These are phyloP conservation scores for Apteryx owenii DNA, from an alignment of 2,113 vertebrate genomes.

Conservation along the genomic window DNA sequence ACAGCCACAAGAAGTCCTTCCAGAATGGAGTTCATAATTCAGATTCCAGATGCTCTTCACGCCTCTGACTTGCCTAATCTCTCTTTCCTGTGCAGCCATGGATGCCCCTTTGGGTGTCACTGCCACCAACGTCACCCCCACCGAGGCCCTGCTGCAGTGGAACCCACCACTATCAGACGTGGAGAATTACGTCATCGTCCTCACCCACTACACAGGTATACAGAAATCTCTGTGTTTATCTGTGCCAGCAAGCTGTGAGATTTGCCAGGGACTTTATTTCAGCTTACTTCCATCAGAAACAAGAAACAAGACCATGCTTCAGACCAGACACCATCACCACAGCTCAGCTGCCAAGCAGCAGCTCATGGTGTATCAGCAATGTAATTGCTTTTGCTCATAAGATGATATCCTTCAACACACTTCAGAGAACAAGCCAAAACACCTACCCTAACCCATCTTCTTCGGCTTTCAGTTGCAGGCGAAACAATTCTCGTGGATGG, in stretches of 20 bases:
- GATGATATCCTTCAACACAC: neutral
- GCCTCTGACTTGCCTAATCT: neutral
- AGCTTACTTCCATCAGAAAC: neutral
- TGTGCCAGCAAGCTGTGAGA: neutral
- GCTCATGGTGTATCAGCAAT: neutral
- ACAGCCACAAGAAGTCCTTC: neutral
- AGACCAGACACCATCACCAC: neutral
- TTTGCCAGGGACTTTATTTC: neutral
- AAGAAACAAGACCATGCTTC: neutral
- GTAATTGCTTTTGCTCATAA: neutral
- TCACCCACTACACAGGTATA: constrained; percentile 85
- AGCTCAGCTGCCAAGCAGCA: neutral
- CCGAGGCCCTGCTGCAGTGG: constrained; percentile 90
- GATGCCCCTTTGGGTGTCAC: constrained; percentile 88
- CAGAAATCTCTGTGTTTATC: neutral
- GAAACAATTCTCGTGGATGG: constrained; percentile 94
- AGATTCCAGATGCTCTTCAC: neutral
- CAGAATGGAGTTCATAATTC: neutral
- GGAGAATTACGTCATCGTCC: constrained; percentile 90
- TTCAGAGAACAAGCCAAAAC: neutral
- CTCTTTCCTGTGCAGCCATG: constrained; percentile 83
- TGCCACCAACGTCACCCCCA: constrained; percentile 89
- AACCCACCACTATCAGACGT: constrained; percentile 84
- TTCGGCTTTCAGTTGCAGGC: constrained; percentile 81
- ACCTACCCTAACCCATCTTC: neutral